Conservation (phyloP, 2,888 invertebrate species). For the Troides helena region DNA sequence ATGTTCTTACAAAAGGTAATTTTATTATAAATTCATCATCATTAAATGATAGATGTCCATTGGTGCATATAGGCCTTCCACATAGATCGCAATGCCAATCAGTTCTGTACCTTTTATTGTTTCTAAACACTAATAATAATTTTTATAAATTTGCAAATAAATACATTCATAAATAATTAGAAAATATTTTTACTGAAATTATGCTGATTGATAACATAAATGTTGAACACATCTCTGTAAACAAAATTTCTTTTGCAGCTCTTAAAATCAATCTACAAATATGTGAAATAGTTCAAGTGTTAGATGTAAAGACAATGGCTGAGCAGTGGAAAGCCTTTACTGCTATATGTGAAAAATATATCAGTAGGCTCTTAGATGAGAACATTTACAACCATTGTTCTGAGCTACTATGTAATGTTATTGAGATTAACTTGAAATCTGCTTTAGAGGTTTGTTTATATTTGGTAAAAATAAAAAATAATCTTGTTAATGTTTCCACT, state of each 20-base stretch:
- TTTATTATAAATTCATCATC: background rate
- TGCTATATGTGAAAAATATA: conserved; percentile 70
- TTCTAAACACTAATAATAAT: too few species aligned
- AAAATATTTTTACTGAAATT: too few species aligned
- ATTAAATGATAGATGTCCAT: too few species aligned
- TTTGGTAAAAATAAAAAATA: too few species aligned
- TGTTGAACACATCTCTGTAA: background rate
- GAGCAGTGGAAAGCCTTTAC: conserved; percentile 79
- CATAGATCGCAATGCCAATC: too few species aligned
- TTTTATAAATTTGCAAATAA: too few species aligned
- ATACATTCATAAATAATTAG: too few species aligned
- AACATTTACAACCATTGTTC: conserved; percentile 51
- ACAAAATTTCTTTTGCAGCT: conserved; percentile 46
- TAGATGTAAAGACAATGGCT: conserved; percentile 78
- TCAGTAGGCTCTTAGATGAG: conserved; percentile 50
- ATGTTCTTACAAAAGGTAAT: conserved; percentile 62
- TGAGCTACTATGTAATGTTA: conserved; percentile 50
- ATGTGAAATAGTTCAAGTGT: conserved; percentile 65
- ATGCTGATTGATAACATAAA: background rate
- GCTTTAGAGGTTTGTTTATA: conserved; percentile 53
- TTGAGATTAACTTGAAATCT: conserved; percentile 50
- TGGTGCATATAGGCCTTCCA: too few species aligned
- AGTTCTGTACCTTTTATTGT: too few species aligned
- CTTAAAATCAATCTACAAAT: conserved; percentile 69
- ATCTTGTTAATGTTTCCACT: too few species aligned